Evolutionary conservation across 64 coral and sea anemone species (phyloP).

Genomic region (Stichodactyla helianthus): DNA sequence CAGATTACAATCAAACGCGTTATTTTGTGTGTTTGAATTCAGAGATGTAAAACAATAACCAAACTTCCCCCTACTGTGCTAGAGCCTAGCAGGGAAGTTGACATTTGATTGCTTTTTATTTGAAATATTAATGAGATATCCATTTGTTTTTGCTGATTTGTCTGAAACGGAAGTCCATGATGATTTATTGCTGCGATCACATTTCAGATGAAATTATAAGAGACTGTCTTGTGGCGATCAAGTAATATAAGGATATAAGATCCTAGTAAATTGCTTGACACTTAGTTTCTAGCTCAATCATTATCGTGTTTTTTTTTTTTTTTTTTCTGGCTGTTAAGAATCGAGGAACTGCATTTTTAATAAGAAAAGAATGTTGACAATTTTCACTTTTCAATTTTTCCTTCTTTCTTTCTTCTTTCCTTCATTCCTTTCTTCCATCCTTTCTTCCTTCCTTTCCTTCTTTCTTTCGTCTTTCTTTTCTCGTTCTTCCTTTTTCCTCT

Average conservation of each 20-base stretch:
- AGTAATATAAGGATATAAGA: background rate
- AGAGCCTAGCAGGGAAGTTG: background rate
- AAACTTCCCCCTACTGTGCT: background rate
- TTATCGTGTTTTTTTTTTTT: background rate
- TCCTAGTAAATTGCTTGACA: background rate
- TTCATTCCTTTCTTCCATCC: background rate
- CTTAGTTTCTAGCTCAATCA: background rate
- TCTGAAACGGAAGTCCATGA: background rate
- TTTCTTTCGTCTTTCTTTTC: background rate
- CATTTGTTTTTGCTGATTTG: background rate
- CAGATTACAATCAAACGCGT: background rate
- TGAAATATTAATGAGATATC: background rate
- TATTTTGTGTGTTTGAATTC: background rate
- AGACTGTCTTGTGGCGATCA: background rate
- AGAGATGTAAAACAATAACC: background rate
- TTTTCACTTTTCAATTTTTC: background rate
- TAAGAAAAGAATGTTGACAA: background rate
- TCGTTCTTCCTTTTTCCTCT: background rate
- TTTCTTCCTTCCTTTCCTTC: background rate
- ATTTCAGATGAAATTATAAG: background rate
- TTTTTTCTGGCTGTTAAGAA: background rate
- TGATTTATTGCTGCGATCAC: background rate
- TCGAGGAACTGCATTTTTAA: background rate
- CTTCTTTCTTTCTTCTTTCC: background rate
- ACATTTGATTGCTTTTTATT: background rate